Evolutionary conservation across 2,888 invertebrate species (phyloP), one percentile per base, ranked within the genome.

Genomic region (Troides oblongomaculatus): DNA sequence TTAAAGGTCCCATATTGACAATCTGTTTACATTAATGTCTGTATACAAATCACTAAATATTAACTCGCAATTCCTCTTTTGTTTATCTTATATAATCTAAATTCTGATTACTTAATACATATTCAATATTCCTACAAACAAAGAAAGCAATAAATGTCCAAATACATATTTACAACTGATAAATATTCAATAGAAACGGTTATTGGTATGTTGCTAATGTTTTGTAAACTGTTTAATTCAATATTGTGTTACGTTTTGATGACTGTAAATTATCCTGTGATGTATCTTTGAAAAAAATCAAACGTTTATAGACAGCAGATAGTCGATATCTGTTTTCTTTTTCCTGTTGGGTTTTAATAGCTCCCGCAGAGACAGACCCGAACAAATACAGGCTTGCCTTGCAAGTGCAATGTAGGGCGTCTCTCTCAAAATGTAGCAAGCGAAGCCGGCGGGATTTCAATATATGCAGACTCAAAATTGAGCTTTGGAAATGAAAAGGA

Each of bases 1-100:
- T 82, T 78, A 80, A 79, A 79, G 71, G 78, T 76, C 74, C 76
- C 72, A 74, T 72, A 76, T 74, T 72, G 68, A 72, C 72, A 72
- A 71, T 72, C 72, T 74, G 75, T 75, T 77, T 76, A 76, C 74
- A 72, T 72, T 73, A 75, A 77, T 77, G 77, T 75, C 69, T 76
- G 75, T 77, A 76, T 75, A 80, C 77, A 76, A 72, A 76, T 73
- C 71, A 71, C 72, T 75, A 73, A 74, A 74, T 71, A 69, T 70
- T 71, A 71, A 73, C 69, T 62, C 65, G 59, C 64, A 68, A 64
- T 72, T 66, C 59, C 60, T 68, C 57, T 62, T 57, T 62, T 36
- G 53, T 53, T 53, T 53, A 53, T 12, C 7, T 53, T 53, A 53
- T 18, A 6, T 50, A 50, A 18, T 53, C 53, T 53, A 53, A 4